Evolutionary conservation across 2,113 vertebrate species (phyloP).

Genomic region (Aspidoscelis tigris): DNA sequence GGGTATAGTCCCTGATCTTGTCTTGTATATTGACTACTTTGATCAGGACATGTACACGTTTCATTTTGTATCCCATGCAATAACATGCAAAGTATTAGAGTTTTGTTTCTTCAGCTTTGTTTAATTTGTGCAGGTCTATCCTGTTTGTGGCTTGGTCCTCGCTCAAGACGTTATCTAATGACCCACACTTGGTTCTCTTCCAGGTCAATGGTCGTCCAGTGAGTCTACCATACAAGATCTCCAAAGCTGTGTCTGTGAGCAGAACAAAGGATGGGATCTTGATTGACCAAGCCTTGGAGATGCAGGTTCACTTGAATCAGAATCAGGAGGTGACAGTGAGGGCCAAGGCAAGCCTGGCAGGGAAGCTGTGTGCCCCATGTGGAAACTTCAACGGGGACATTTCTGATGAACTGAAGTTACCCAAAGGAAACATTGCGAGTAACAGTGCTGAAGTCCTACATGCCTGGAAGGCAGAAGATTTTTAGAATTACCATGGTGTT

Average conservation of each 20-base stretch:
- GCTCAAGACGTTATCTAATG: no score
- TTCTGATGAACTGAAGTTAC: conserved; percentile 14
- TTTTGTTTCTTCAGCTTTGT: neutral
- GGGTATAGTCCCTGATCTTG: no score
- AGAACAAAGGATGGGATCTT: neutral
- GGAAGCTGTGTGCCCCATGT: conserved; percentile 24
- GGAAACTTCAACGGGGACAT: conserved; percentile 20
- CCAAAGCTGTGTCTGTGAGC: neutral
- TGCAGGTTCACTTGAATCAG: conserved; percentile 9
- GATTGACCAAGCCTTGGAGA: neutral
- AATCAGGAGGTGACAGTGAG: neutral
- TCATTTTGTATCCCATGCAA: no score
- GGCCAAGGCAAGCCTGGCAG: neutral
- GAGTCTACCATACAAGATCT: neutral
- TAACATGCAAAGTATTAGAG: neutral
- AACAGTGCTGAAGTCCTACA: neutral
- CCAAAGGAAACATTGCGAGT: neutral
- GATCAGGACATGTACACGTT: no score
- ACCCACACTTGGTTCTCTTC: neutral
- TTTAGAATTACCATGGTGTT: neutral
- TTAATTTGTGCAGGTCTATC: neutral
- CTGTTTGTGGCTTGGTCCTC: neutral
- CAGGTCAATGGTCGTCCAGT: conserved; percentile 18
- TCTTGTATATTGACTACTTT: no score
- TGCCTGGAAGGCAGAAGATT: conserved; percentile 1